Evolutionary conservation across 2,888 invertebrate species (phyloP), one percentile per base, ranked within the genome.

Genomic region (Onthophagus sagittarius): DNA sequence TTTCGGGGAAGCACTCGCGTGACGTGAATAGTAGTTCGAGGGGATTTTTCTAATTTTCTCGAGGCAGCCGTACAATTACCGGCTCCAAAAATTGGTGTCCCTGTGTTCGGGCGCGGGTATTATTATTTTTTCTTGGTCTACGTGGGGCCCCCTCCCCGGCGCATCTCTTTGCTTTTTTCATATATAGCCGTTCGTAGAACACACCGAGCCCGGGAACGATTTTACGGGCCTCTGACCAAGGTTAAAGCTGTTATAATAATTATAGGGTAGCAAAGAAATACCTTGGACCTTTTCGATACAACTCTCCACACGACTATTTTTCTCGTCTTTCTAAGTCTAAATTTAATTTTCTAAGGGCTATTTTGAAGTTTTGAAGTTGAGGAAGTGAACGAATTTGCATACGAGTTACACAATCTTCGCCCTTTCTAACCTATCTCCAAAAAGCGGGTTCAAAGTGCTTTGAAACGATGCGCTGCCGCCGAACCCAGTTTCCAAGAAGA

Each of bases 221-320:
- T 77, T 75, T 78, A 76, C 72, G 76, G 75, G 75, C 77, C 76
- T 75, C 69, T 73, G 75, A 75, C 74, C 76, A 76, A 77, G 76
- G 76, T 71, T 75, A 76, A 78, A 76, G 75, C 73, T 73, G 74
- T 71, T 76, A 73, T 71, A 71, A 74, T 78, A 78, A 78, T 78
- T 75, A 78, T 75, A 77, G 78, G 75, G 76, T 77, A 76, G 63
- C 62, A 13, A 7, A 73, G 72, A 72, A 73, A 73, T 73, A 53
- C 39, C 11, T 53, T 53, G 39, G 39, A 53, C 39, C 39, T 53
- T 11, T 53, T 53, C 39, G 39, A 53, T 53, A 11, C 39, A 11
- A 9, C 39, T 23, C 23, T 23, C 23, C 23, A 23, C 23, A 23
- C 39, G 5, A 9, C 39, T 2, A 1, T 7, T 11, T 53, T 53